Percentiles rank a stretch among this genome's conserved stretches.
phyloP scores from a whole-genome alignment of 1,140 invertebrate species.

The Drosophila nigrodunni region DNA sequence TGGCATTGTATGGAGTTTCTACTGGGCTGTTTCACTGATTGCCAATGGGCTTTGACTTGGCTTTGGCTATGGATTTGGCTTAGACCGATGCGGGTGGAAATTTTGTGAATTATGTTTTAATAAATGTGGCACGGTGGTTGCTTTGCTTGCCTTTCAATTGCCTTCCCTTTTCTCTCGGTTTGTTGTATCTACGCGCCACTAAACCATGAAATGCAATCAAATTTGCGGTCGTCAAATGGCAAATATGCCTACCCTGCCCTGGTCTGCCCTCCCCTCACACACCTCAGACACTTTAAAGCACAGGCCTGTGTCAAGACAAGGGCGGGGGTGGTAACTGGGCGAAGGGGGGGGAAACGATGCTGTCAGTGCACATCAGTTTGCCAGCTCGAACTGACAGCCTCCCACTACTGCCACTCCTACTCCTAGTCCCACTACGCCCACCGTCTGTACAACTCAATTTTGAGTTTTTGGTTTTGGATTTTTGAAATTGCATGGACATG shows the following conservation, averaged over 20 bases:
- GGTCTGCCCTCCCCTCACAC: neutral
- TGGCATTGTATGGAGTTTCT: constrained; percentile 58
- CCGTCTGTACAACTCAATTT: constrained; percentile 79
- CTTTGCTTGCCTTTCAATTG: constrained; percentile 29
- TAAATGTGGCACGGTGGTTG: constrained; percentile 66
- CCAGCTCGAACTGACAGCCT: constrained; percentile 77
- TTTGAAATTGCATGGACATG: constrained; percentile 62
- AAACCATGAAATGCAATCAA: constrained; percentile 84
- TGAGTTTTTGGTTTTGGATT: constrained; percentile 65
- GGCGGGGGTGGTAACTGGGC: neutral
- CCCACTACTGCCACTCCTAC: constrained; percentile 29
- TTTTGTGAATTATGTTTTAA: constrained; percentile 83
- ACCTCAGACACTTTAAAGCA: constrained; percentile 60
- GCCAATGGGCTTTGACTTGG: constrained; percentile 17
- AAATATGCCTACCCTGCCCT: constrained; percentile 63
- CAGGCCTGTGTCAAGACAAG: neutral
- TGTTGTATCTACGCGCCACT: constrained; percentile 78
- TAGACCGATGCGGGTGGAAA: constrained; percentile 56
- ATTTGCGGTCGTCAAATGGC: constrained; percentile 84
- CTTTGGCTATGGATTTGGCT: neutral
- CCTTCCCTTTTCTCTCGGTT: constrained; percentile 24
- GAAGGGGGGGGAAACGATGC: constrained; percentile 22
- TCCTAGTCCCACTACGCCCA: constrained; percentile 30
- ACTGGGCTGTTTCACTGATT: constrained; percentile 14
- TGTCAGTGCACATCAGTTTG: constrained; percentile 77